A percentile compares a stretch with the other conserved stretches of the same genome.
These are phyloP conservation scores for Ceriagrion tenellum DNA, from an alignment of 2,888 invertebrate species.

Conservation along the genomic window DNA sequence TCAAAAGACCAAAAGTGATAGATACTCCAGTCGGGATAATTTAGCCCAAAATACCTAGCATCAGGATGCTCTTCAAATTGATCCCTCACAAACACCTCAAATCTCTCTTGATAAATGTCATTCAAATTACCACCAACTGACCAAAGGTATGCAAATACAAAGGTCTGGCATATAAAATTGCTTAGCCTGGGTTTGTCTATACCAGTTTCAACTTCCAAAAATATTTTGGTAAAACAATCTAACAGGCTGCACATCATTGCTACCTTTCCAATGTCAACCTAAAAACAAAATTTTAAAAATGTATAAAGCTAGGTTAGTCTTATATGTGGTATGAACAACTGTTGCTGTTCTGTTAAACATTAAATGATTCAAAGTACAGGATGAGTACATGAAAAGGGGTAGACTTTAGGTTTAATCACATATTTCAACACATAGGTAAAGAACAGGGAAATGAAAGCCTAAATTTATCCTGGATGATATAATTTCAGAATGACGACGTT, in stretches of 20 bases:
- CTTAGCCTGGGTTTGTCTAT: constrained; percentile 80
- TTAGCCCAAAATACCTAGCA: constrained; percentile 79
- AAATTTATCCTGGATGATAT: too few species aligned
- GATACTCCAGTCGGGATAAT: not conserved
- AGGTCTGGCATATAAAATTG: constrained; percentile 86
- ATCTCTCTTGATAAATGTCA: constrained; percentile 84
- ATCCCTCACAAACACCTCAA: constrained; percentile 85
- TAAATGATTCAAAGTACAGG: too few species aligned
- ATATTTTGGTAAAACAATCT: constrained; percentile 84
- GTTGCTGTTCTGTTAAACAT: too few species aligned
- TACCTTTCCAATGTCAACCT: constrained; percentile 92
- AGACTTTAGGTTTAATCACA: too few species aligned
- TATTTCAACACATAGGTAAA: too few species aligned
- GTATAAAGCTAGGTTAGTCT: too few species aligned
- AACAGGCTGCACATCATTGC: constrained; percentile 87
- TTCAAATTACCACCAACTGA: constrained; percentile 90
- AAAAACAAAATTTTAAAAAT: constrained; percentile 69
- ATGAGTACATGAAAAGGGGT: too few species aligned
- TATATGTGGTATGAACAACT: too few species aligned
- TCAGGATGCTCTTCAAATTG: constrained; percentile 86
- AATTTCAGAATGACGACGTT: too few species aligned
- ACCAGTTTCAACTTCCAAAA: constrained; percentile 82
- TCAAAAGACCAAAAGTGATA: not conserved
- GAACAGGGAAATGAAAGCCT: too few species aligned
- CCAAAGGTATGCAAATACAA: constrained; percentile 92